Evolutionary conservation across 2,888 invertebrate genomes (phyloP).

Genomic region (Drosophila macrospina): DNA sequence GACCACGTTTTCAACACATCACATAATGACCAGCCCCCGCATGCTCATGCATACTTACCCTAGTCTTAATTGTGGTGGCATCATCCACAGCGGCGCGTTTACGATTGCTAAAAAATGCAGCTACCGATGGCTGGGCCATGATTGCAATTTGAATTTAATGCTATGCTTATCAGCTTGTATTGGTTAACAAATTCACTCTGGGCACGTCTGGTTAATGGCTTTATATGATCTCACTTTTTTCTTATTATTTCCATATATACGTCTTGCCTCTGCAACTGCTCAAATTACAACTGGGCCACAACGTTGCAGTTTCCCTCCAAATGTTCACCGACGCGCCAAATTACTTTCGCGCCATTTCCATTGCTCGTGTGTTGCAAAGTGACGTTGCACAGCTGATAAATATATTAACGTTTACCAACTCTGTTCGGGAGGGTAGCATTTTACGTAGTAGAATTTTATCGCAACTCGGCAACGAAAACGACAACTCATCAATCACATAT

Average conservation of each 20-base stretch:
- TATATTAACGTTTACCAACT: slow-evolving; percentile 31
- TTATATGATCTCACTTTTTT: slow-evolving; percentile 26
- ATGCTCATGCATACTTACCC: slow-evolving; percentile 83
- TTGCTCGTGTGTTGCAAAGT: slow-evolving; percentile 21
- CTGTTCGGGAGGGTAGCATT: slow-evolving; percentile 29
- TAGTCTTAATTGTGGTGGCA: slow-evolving; percentile 86
- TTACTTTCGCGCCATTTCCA: slow-evolving; percentile 73
- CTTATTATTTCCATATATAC: slow-evolving; percentile 58
- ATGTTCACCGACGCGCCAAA: slow-evolving; percentile 74
- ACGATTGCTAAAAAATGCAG: slow-evolving; percentile 91
- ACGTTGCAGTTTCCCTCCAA: slow-evolving; percentile 83
- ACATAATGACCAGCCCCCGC: slow-evolving; percentile 12
- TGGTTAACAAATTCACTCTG: slow-evolving; percentile 49
- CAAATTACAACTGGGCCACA: slow-evolving; percentile 80
- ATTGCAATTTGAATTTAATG: slow-evolving; percentile 45
- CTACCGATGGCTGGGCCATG: slow-evolving; percentile 92
- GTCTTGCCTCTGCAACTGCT: slow-evolving; percentile 78
- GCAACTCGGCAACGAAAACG: background rate
- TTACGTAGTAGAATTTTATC: slow-evolving; percentile 34
- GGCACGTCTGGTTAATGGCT: slow-evolving; percentile 55
- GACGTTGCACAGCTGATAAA: slow-evolving; percentile 43
- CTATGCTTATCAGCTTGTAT: slow-evolving; percentile 41
- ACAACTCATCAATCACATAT: background rate
- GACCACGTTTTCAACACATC: slow-evolving; percentile 31
- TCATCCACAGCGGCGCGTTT: slow-evolving; percentile 91